These are phyloP conservation scores for Clarias macrocephalus DNA, from an alignment of 2,113 vertebrate species.

Conservation along the genomic window DNA sequence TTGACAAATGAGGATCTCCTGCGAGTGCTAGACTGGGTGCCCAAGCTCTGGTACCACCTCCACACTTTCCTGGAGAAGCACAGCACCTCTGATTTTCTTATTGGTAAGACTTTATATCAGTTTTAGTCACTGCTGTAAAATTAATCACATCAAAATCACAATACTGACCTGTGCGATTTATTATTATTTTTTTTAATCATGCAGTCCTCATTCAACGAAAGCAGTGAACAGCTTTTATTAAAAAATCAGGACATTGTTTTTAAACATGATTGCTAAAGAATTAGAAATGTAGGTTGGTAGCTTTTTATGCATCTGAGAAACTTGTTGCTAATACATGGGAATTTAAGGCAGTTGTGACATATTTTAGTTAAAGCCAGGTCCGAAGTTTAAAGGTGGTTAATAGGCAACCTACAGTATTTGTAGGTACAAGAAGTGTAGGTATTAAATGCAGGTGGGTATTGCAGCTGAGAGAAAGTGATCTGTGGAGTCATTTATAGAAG, in stretches of 20 bases:
- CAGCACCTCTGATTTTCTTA: conserved; percentile 98
- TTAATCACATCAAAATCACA: no score
- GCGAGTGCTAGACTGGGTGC: conserved; percentile 93
- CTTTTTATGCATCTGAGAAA: background rate
- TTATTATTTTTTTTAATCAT: no score
- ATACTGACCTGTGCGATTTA: no score
- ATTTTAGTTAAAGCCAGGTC: no score
- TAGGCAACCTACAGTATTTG: no score
- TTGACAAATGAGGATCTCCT: conserved; percentile 89
- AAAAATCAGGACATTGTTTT: background rate
- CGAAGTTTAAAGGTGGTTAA: no score
- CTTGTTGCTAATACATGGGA: background rate
- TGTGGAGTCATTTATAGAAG: no score
- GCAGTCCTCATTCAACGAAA: no score
- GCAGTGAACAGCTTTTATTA: background rate
- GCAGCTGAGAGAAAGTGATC: no score
- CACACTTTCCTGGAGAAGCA: conserved; percentile 98
- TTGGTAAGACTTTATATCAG: conserved; percentile 73
- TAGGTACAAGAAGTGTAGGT: no score
- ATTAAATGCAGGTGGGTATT: no score
- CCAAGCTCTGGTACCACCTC: conserved; percentile 97
- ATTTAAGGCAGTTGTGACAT: background rate
- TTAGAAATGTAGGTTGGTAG: background rate
- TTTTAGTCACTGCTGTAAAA: background rate
- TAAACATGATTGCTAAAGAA: background rate